Percentiles rank a stretch among this genome's conserved stretches.
phyloP scores from a whole-genome alignment of 2,797 vertebrate species.

The Danio tinwini region DNA sequence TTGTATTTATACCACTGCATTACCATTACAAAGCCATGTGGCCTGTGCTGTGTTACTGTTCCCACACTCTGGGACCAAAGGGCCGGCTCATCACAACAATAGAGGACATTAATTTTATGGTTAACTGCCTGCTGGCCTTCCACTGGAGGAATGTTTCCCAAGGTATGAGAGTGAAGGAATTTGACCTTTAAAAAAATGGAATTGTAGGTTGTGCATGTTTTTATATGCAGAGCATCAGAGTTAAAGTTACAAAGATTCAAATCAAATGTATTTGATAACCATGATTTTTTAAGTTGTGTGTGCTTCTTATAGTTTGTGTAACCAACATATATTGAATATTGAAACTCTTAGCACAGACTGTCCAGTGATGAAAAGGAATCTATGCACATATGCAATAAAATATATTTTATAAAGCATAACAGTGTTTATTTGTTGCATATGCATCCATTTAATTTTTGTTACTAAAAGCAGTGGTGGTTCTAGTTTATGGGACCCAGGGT shows the following conservation, averaged over 20 bases:
- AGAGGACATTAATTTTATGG: constrained; percentile 70
- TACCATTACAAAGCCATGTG: constrained; percentile 80
- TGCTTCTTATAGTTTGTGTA: background rate
- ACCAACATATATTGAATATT: background rate
- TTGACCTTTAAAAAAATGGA: background rate
- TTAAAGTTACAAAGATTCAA: background rate
- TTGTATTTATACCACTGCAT: constrained; percentile 74
- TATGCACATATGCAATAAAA: background rate
- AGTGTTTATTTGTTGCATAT: too few relatives aligned
- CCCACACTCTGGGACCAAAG: constrained; percentile 81
- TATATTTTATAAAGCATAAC: background rate
- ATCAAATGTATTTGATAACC: background rate
- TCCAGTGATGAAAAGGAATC: background rate
- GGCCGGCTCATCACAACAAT: constrained; percentile 76
- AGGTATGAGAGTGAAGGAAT: constrained; percentile 64
- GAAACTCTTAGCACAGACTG: background rate
- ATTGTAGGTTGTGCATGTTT: background rate
- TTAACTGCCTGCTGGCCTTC: constrained; percentile 68
- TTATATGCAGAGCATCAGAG: background rate
- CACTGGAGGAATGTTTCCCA: constrained; percentile 70
- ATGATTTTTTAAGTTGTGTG: background rate
- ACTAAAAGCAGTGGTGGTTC: too few relatives aligned
- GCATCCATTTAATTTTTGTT: too few relatives aligned
- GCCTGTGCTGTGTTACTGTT: constrained; percentile 76
- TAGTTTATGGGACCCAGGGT: too few relatives aligned